These are phyloP conservation scores for Mamestra brassicae DNA, from an alignment of 2,888 invertebrate species.

Conservation along the genomic window DNA sequence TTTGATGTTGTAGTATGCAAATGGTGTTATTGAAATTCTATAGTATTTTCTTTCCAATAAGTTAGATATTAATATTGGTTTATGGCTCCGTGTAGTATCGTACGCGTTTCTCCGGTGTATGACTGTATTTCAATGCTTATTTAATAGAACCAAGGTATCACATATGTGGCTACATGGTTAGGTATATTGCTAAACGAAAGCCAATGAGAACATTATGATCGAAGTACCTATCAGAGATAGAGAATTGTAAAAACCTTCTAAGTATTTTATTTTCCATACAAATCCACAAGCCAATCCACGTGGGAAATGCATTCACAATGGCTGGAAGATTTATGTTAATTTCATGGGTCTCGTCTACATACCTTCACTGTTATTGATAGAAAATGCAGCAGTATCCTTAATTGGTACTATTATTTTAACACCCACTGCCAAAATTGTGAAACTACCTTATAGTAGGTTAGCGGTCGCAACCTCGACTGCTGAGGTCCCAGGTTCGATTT, in stretches of 20 bases:
- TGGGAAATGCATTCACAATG: neutral
- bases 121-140: slow-evolving; percentile 16
- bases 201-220: slow-evolving; percentile 3
- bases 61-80: slow-evolving; percentile 21
- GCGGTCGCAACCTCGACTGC: neutral
- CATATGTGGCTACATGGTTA: neutral
- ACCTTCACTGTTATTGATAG: too few species aligned
- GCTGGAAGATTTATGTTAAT: neutral
- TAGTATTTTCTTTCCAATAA: slow-evolving; percentile 14
- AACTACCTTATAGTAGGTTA: neutral
- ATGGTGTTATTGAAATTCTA: slow-evolving; percentile 5
- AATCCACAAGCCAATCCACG: neutral
- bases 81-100: neutral
- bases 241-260: neutral
- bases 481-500: neutral
- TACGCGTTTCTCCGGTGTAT: slow-evolving; percentile 2
- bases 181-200: neutral
- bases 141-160: neutral
- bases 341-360: too few species aligned
- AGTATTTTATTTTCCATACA: neutral
- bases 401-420: too few species aligned
- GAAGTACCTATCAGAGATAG: slow-evolving; percentile 6
- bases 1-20: slow-evolving; percentile 18
- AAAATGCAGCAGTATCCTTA: too few species aligned
- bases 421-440: too few species aligned